phyloP scores from a whole-genome alignment of 2,888 invertebrate species.

The Drymonia ruficornis region DNA sequence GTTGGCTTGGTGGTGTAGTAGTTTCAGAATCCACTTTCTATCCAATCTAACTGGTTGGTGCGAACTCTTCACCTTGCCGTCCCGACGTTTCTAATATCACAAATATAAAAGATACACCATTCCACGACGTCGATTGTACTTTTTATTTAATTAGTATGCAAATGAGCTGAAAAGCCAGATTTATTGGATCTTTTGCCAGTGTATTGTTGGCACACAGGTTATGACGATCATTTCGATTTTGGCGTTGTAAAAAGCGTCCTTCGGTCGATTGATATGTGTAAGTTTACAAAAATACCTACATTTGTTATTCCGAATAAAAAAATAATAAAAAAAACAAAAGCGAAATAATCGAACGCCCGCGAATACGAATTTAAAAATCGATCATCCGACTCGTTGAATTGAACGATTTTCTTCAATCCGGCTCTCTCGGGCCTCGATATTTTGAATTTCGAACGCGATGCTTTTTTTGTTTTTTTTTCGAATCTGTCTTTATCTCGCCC shows the following conservation, averaged over 20 bases:
- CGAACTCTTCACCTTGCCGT: not conserved
- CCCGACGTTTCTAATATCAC: not conserved
- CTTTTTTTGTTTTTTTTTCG: conserved; percentile 63
- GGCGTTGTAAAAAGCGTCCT: not conserved
- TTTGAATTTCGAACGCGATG: conserved; percentile 73
- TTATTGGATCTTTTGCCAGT: not conserved
- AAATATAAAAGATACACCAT: not conserved
- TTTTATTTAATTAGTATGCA: not conserved
- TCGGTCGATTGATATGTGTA: not conserved
- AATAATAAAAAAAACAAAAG: not conserved
- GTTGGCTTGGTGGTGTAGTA: too few relatives aligned
- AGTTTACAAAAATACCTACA: not conserved
- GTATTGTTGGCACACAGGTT: not conserved
- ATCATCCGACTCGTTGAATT: conserved; percentile 55
- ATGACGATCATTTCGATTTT: not conserved
- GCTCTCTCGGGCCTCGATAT: conserved; percentile 61
- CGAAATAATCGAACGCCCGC: conserved; percentile 8
- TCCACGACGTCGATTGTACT: not conserved
- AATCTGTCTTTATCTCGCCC: conserved; percentile 74
- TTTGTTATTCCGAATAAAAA: conserved; percentile 1
- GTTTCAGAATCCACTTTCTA: conserved; percentile 6
- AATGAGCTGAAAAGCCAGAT: not conserved
- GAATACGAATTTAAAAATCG: conserved; percentile 40
- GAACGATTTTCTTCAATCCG: conserved; percentile 61
- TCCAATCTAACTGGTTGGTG: not conserved